phyloP scores from a whole-genome alignment of 2,797 vertebrate genomes.

The Falco biarmicus region DNA sequence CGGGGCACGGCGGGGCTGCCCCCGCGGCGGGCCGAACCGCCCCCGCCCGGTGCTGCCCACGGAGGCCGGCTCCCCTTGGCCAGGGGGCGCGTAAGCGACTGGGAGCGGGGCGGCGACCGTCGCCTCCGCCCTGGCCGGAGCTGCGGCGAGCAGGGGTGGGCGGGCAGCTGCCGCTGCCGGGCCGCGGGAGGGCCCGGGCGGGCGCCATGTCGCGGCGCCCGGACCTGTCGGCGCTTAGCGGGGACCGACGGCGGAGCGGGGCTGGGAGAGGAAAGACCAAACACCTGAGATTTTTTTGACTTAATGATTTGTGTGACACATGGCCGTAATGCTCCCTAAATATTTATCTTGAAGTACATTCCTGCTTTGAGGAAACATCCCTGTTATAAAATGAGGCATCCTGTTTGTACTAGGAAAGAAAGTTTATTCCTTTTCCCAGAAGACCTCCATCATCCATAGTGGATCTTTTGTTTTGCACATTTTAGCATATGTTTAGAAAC shows the following conservation, averaged over 20 bases:
- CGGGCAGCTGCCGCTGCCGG: not conserved
- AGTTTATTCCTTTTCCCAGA: not conserved
- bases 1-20: not conserved
- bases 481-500: not conserved
- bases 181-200: no score
- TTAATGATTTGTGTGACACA: accelerated
- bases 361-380: not conserved
- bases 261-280: accelerated
- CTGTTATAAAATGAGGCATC: not conserved
- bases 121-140: not conserved
- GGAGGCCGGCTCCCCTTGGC: no score
- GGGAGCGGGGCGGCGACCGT: constrained; percentile 19
- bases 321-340: not conserved
- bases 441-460: no score
- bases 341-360: not conserved
- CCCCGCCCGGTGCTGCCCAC: not conserved
- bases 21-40: not conserved
- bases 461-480: not conserved
- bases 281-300: accelerated
- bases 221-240: no score
- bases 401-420: not conserved
- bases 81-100: not conserved
- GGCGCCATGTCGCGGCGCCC: no score
- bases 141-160: no score
- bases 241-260: not conserved